phyloP scores from a whole-genome alignment of 2,113 vertebrate species.

The Triplophysa dalaica region DNA sequence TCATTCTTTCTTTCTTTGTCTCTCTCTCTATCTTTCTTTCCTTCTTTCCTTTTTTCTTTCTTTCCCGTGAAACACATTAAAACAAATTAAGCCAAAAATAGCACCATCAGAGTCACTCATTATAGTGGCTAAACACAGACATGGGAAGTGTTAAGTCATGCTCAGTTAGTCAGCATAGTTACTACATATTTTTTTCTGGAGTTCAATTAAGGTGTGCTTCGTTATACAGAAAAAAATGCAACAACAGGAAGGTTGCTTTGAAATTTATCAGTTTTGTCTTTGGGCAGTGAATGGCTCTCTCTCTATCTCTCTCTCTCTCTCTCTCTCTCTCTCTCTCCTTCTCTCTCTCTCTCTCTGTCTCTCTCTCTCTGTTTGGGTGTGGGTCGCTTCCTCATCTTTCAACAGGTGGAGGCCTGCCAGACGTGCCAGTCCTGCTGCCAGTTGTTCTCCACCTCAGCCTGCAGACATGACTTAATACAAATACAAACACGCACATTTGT shows the following conservation, averaged over 20 bases:
- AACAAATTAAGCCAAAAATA: not conserved
- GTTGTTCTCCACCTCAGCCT: conserved; percentile 78
- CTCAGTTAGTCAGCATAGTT: conserved; percentile 7
- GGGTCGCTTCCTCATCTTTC: conserved; percentile 43
- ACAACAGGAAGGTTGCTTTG: not conserved
- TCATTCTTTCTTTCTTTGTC: not conserved
- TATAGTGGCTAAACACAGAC: not conserved
- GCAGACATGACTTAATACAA: conserved; percentile 71
- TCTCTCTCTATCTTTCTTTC: conserved; percentile 8
- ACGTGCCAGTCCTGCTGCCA: conserved; percentile 80
- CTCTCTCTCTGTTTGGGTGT: conserved; percentile 41
- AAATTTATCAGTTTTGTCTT: not conserved
- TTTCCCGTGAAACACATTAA: conserved; percentile 3
- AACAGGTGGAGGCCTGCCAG: conserved; percentile 79
- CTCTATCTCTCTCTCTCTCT: not conserved
- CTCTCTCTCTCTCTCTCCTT: not conserved
- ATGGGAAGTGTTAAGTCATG: not conserved
- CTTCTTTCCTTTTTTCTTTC: conserved; percentile 20
- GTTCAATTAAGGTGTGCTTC: not conserved
- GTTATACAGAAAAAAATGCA: not conserved
- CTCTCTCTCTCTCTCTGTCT: not conserved
- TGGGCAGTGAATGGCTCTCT: not conserved
- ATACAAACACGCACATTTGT: conserved; percentile 29
- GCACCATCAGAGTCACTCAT: not conserved
- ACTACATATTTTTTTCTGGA: not conserved